phyloP scores from a whole-genome alignment of 2,113 vertebrate genomes.

The Xiphophorus couchianus region DNA sequence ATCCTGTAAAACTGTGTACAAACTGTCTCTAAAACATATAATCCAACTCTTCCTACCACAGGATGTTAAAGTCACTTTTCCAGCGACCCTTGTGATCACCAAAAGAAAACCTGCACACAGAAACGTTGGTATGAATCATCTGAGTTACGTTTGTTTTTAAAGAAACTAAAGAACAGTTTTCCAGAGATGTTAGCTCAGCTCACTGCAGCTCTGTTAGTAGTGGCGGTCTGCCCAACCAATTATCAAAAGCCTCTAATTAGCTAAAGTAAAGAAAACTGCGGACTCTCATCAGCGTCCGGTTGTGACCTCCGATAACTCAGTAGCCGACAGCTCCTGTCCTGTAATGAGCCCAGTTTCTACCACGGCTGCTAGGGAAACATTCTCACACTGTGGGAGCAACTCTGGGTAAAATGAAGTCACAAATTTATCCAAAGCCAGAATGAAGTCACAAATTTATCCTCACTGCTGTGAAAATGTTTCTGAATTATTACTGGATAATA shows the following conservation, averaged over 20 bases:
- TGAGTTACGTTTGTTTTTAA: neutral
- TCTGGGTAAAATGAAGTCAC: neutral
- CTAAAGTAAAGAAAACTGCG: slow-evolving; percentile 33
- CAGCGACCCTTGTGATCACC: neutral
- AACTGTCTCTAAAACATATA: neutral
- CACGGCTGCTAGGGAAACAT: slow-evolving; percentile 22
- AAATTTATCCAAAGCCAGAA: neutral
- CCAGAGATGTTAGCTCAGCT: slow-evolving; percentile 34
- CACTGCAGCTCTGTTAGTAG: slow-evolving; percentile 16
- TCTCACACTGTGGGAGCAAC: slow-evolving; percentile 36
- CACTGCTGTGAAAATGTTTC: neutral
- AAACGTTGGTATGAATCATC: neutral
- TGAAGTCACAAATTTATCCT: neutral
- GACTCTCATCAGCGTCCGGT: slow-evolving; percentile 26
- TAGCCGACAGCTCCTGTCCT: slow-evolving; percentile 52
- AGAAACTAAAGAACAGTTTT: slow-evolving; percentile 29
- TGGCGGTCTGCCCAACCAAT: slow-evolving; percentile 24
- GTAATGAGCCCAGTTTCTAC: slow-evolving; percentile 52
- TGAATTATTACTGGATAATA: neutral
- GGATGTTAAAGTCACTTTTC: neutral
- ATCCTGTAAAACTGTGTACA: neutral
- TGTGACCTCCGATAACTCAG: slow-evolving; percentile 36
- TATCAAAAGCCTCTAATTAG: slow-evolving; percentile 68
- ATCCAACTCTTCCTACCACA: neutral
- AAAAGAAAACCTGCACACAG: neutral